Base-by-base conservation (phyloP, 2,797 vertebrate species). In the Sebastes itinus region DNA sequence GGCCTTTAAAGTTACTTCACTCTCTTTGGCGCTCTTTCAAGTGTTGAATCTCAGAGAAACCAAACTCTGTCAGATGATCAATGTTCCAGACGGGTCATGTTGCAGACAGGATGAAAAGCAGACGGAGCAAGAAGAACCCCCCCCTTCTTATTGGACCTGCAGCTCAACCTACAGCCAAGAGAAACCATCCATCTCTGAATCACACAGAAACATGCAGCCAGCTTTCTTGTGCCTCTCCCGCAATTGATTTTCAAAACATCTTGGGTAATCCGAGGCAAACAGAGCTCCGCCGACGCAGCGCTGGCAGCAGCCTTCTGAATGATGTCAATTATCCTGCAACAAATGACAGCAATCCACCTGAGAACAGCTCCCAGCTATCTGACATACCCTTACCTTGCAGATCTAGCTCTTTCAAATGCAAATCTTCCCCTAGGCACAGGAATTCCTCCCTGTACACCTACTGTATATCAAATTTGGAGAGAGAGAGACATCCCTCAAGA, bases 291-390 rank as follows among this genome's bases (percentile, higher is more conserved):
- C 8, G 33, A 81, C 81, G 63, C 4, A 14, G 38, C 9, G 69
- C 75, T 88, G 83, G 85, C 83, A 74, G 84, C 78, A 56, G 30
- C 27, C 61, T 72, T 56, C 49, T 68, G 78, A 89, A 81, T 72
- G 81, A 89, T 88, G 92, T 92, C 90, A 88, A 90, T 89, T 91
- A 91, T 87, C 86, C 76, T 16, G 54, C 84, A 61, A 88, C 86
- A 85, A 85, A 93, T 86, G 90, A 92, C 85, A 90, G 87, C 80
- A 76, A 83, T 77, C 61, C 81, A 87, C 87, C 74, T 11, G 88
- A 84, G 90, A 88, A 32, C 66, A 25, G 72, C 83, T 82, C 42
- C 1, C 4, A 73, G 84, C 60, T 23, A 78, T 80, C 86, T 59
- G 75, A 90, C 92, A 83, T 77, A 35, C 59, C 81, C 82, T 86